These are phyloP conservation scores for Seira ritae DNA, from an alignment of 2,888 invertebrate species.

Conservation along the genomic window DNA sequence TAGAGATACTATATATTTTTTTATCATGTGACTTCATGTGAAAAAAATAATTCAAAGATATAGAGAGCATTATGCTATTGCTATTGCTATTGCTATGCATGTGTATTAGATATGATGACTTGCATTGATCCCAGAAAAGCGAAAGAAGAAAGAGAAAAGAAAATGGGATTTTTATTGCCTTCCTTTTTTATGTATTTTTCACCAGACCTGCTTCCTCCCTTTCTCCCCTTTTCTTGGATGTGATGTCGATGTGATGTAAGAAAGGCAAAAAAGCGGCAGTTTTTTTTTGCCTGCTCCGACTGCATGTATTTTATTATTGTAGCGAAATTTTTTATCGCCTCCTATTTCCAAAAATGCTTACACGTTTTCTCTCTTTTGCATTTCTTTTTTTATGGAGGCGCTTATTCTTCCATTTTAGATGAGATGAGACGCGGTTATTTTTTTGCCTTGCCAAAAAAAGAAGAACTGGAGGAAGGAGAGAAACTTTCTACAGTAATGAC, in stretches of 20 bases:
- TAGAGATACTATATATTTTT: not conserved
- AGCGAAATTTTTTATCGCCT: slow-evolving; percentile 3
- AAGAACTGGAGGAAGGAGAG: not conserved
- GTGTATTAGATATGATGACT: not conserved
- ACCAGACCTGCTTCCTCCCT: slow-evolving; percentile 23
- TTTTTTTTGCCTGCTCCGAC: not conserved
- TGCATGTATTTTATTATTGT: not conserved
- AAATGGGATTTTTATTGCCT: slow-evolving; percentile 50
- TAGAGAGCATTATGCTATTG: not conserved
- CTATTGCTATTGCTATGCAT: not conserved
- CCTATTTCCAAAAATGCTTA: not conserved
- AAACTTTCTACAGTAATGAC: slow-evolving; percentile 39
- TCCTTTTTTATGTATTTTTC: slow-evolving; percentile 22
- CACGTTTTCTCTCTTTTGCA: not conserved
- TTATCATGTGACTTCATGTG: not conserved
- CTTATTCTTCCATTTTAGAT: slow-evolving; percentile 1
- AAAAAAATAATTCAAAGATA: no score
- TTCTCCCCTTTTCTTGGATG: slow-evolving; percentile 1
- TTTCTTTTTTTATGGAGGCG: not conserved
- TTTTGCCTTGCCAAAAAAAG: slow-evolving; percentile 20
- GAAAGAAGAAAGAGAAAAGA: slow-evolving; percentile 5
- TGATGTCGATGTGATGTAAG: slow-evolving; percentile 11
- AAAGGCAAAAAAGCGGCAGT: not conserved
- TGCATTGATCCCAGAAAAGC: no score
- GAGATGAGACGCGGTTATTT: not conserved